Base-by-base conservation (phyloP, 2,888 invertebrate species). In the Resseliella maxima region DNA sequence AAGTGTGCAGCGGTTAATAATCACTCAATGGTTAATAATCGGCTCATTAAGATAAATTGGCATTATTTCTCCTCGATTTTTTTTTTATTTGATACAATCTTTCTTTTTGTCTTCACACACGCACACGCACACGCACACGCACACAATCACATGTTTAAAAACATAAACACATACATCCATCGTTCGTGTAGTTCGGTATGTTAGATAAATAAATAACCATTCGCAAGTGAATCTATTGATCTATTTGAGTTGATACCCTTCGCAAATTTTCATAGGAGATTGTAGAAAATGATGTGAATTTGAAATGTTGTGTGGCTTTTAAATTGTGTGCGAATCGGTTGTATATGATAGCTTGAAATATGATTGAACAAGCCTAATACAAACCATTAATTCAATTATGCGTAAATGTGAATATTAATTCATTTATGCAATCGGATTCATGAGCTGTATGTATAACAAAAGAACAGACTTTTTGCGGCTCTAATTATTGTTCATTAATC, bases 11-110 rank as follows among this genome's bases (percentile, higher is more conserved):
- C n/a, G n/a, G n/a, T n/a, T n/a, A n/a, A n/a, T 35, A 15, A 31
- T 72, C 72, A 72, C 72, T 72, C 72, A 72, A 31, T 72, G 72
- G 72, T 35, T 72, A 72, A 72, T 72, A 72, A 72, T 72, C 72
- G 72, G 31, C 35, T 72, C 35, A 72, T 72, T 72, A 72, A 72
- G 72, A 72, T 72, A 72, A n/a, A 72, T 72, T 72, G 31, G 31
- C 72, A 31, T 35, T 72, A 31, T 72, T 72, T 72, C 72, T 72
- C 21, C 31, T 72, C 72, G 31, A 1, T 59, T 59, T 59, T 59
- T 72, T 72, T 35, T 72, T 31, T 72, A 31, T 27, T 5, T 31
- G 72, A 31, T 31, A 6, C 31, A 35, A 31, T 72, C 31, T 5
- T 72, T 72, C 31, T 72, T 10, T 18, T 50, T 50, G 50, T 2